Evolutionary conservation across 1,140 invertebrate species (phyloP), one percentile per base, ranked within the genome.

Genomic region (Camponotus floridanus): DNA sequence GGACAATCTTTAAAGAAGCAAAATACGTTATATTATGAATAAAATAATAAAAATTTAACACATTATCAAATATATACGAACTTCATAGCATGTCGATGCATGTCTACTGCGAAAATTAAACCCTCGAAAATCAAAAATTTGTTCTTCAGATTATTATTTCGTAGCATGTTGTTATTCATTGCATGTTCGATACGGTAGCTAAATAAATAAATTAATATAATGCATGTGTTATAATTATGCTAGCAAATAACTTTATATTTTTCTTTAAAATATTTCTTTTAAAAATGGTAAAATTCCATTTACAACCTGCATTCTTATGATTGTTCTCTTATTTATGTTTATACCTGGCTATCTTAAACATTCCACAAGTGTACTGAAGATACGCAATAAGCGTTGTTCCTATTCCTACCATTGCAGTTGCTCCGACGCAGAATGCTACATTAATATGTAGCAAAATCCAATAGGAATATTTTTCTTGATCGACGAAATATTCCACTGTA

Each of bases 11-110:
- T 3, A 26, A 79, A 31, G 8, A 9, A 39, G 7, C 55, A 67
- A 65, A 8, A 31, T 45, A 62, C 45, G 18, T 45, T 64, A 76
- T 45, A 31, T 8, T 42, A 31, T 21, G 8, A 18, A 26, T 26
- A 26, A 13, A 13, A 39, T 39, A 48, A 48, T 48, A 48, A 48
- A 48, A 48, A 15, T 0, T 3, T 18, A 0, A 15, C 48, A 45
- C 9, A 61, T 33, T 71, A 3, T 73, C 21, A 6, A 0, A 45
- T 57, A 18, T 2, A 67, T 67, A 68, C 9, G 13, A 55, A 80
- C 76, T 57, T 68, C 64, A 80, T 68, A n/a, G 45, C 76, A 57
- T 57, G 5, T 1, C 64, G 76, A 57, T 80, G 76, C 18, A 80
- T 80, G 39, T 80, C 48, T 2, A 80, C n/a, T 4, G 76, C 76